Percentiles rank a stretch among this genome's conserved stretches.
Conservation (phyloP, 2,888 invertebrate species). For the Cryptus armator region DNA sequence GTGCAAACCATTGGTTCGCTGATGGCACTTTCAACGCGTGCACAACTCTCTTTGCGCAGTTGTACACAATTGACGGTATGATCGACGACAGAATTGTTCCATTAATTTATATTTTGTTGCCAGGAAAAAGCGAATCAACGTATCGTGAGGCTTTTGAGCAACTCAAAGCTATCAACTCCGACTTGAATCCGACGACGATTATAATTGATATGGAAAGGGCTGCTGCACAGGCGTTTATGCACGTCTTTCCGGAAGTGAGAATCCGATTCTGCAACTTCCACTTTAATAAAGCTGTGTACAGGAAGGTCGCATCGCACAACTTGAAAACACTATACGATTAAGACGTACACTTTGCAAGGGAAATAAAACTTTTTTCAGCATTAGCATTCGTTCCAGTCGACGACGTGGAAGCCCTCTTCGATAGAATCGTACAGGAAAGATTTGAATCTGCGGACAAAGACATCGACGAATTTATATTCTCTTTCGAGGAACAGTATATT, state of each 20-base stretch:
- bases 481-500: conserved; percentile 2
- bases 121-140: conserved; percentile 4
- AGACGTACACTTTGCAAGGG: not conserved
- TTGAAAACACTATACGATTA: conserved; percentile 12
- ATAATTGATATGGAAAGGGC: conserved; percentile 25
- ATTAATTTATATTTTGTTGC: conserved; percentile 1
- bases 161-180: conserved; percentile 6
- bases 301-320: not conserved
- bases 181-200: conserved; percentile 10
- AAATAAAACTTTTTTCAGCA: conserved; percentile 7
- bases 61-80: conserved; percentile 6
- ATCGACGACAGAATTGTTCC: conserved; percentile 20
- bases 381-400: not conserved
- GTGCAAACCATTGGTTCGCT: conserved; percentile 20
- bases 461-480: not conserved
- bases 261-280: conserved; percentile 19
- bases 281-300: conserved; percentile 10
- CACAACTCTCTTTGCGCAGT: conserved; percentile 11
- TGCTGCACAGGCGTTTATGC: conserved; percentile 18
- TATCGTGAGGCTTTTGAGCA: conserved; percentile 5
- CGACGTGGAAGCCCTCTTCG: not conserved
- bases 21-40: conserved; percentile 25
- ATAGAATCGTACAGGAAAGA: not conserved
- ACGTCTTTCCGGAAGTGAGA: conserved; percentile 8
- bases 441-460: not conserved